Base-by-base conservation (phyloP, 2,888 invertebrate genomes). In the Leptarthrus brevirostris region DNA sequence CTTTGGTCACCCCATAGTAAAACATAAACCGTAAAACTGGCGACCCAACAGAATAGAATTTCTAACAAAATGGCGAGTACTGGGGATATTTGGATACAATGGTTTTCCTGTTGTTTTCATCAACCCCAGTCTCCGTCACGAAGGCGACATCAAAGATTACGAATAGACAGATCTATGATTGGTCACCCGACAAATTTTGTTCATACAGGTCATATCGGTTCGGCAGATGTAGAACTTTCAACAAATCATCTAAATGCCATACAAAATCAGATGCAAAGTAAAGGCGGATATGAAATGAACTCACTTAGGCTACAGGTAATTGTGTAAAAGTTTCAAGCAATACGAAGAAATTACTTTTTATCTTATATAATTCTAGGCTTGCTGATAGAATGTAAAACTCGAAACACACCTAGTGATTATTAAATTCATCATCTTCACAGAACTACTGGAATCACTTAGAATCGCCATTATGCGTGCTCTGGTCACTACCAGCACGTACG, bases 191-290 rank as follows among this genome's bases (percentile, higher is more conserved):
- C 95, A 79, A 95, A 98, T 87, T 98, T 98, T 85, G 92, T 94
- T 82, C 98, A 98, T 85, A 97, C 97, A 49, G 90, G 83, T 34
- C 94, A 95, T 84, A 92, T 95, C 82, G 94, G 97, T 22, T 95
- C 96, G 18, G 92, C 93, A 69, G 97, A 97, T 84, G 91, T 95
- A 75, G 93, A 94, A 83, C 89, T 93, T 87, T 93, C 92, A 20
- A 91, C 91, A 74, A 91, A 92, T 79, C 90, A 96, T 86, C 88
- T 97, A 78, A 91, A 92, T 82, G 93, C 94, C 79, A 91, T 97
- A 82, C 95, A 96, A 86, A 93, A 91, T 81, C 96, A 97, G 86
- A 96, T 97, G 96, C 93, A 94, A 85, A 95, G 96, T 86, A 97
- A 97, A 88, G 97, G 97, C 71, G 96, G 96, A 79, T 96, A 95